Percentiles rank a stretch among this genome's conserved stretches.
These are phyloP conservation scores for Tokudaia muenninki DNA, from an alignment of 2,797 vertebrate species.

Conservation along the genomic window DNA sequence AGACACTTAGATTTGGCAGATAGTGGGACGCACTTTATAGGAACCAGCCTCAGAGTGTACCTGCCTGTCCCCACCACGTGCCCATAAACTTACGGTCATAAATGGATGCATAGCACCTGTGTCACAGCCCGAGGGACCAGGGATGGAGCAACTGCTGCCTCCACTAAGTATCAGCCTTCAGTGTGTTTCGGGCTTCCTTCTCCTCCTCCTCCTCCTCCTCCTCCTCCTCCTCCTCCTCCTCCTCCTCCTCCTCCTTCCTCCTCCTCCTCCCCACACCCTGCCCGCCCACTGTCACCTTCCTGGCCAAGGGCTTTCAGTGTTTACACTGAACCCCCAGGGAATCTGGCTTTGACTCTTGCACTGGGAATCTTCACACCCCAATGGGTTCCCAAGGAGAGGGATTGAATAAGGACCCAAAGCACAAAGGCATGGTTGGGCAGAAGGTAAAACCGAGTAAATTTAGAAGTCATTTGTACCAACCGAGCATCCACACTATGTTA, in stretches of 20 bases:
- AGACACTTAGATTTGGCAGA: not conserved
- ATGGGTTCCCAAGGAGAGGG: not conserved
- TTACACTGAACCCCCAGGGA: not conserved
- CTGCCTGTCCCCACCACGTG: not conserved
- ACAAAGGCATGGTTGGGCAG: not conserved
- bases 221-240: no score
- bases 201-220: no score
- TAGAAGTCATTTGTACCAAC: not conserved
- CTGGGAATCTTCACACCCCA: not conserved
- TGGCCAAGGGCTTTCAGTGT: not conserved
- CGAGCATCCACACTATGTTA: not conserved
- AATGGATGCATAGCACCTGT: not conserved
- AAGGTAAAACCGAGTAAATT: conserved; percentile 1
- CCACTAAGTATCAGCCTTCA: not conserved
- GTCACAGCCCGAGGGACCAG: not conserved
- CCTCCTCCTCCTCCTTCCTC: no score
- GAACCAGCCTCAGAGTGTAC: not conserved
- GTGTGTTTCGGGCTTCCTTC: not conserved
- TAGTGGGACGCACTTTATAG: not conserved
- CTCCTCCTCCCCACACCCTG: no score
- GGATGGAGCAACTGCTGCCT: not conserved
- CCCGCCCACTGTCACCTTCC: not conserved
- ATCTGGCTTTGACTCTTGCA: not conserved
- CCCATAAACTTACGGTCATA: not conserved
- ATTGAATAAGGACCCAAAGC: not conserved